Percentiles rank a stretch among this genome's conserved stretches.
Conservation (phyloP, 2,113 vertebrate species). For the Petroica traversi region DNA sequence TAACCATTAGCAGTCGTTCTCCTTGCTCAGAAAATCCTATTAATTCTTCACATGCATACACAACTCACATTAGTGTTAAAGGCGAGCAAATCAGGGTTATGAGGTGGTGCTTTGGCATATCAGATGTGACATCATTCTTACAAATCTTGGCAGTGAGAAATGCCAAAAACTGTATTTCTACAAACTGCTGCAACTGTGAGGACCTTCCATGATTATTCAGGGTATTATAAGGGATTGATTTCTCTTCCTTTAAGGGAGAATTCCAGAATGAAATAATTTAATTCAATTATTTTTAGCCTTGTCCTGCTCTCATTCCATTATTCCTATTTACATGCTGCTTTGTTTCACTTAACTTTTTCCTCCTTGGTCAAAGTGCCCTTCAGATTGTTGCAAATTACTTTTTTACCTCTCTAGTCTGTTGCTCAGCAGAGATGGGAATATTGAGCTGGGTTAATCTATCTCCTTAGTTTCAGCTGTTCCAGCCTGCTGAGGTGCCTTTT, state of each 20-base stretch:
- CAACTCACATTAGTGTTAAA: neutral
- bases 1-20: neutral
- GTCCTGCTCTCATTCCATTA: neutral
- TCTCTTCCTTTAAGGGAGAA: neutral
- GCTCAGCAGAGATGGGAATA: neutral
- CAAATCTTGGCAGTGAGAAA: neutral
- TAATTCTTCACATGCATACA: neutral
- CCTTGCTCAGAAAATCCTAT: neutral
- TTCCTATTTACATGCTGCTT: neutral
- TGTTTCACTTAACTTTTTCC: neutral
- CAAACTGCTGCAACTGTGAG: neutral
- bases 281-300: neutral
- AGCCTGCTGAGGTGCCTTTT: neutral
- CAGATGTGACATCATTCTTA: neutral
- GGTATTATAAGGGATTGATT: neutral
- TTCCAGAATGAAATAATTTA: neutral
- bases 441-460: neutral
- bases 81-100: neutral
- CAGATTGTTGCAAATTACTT: neutral
- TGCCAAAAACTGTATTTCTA: neutral
- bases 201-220: neutral
- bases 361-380: neutral
- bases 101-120: neutral
- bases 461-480: neutral
- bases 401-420: neutral